Evolutionary conservation across 23 tunicate species (phyloP), one percentile per base, ranked within the genome.

Genomic region (Styela plicata): DNA sequence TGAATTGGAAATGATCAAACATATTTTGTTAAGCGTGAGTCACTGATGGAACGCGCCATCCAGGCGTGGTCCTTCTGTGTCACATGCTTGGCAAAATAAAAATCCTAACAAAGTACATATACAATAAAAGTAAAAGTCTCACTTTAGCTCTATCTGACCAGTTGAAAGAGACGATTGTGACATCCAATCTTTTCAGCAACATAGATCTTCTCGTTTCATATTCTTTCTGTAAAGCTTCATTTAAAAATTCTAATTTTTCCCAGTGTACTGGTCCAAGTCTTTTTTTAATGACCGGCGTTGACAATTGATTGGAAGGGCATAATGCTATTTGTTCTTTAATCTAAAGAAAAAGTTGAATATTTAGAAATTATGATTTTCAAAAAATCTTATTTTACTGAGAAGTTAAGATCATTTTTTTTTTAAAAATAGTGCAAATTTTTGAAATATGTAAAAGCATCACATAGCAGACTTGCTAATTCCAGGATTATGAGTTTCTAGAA

Each of bases 121-220:
- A n/a, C n/a, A n/a, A n/a, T n/a, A n/a, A n/a, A n/a, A n/a, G n/a
- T n/a, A n/a, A n/a, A n/a, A 3, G 1, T 27, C 2, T 34, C 18
- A 91, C 97, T 85, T 91, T 91, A 28, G 97, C 97, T 30, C 84
- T 63, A 22, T 91, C 97, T 2, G 97, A 91, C 97, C 97, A 91
- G 63, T 86, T 83, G 37, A 91, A 91, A 36, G 97, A 91, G 3
- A 81, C 69, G 21, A 91, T 75, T 3, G 97, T 91, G 24, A 91
- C 97, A 73, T 91, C 97, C 24, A 91, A 76, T 83, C 97, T 82
- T 77, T 91, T 91, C 69, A 91, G 66, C 70, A 91, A 62, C 97
- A 91, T 91, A 17, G 79, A 70, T 52, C 91, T 65, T 35, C 97
- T 82, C 16, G 85, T 86, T 29, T 34, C 64, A 79, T 91, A 91